phyloP scores from a whole-genome alignment of 1,140 invertebrate genomes.

The Dryas iulia region DNA sequence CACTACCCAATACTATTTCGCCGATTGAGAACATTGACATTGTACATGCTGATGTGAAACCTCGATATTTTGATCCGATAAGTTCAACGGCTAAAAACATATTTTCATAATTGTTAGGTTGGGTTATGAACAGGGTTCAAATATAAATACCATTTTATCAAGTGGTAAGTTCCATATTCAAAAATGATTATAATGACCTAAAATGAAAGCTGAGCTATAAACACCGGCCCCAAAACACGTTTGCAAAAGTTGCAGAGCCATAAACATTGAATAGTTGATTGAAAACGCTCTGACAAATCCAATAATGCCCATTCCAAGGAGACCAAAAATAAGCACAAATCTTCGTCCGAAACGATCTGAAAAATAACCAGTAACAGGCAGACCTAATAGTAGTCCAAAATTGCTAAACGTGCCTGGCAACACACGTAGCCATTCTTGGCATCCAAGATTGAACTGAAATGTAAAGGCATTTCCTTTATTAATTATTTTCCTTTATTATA shows the following conservation, averaged over 20 bases:
- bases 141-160: slow-evolving; percentile 18
- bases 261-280: slow-evolving; percentile 83
- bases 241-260: slow-evolving; percentile 83
- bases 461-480: too few species aligned
- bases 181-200: too few species aligned
- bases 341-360: slow-evolving; percentile 84
- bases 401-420: slow-evolving; percentile 49
- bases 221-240: slow-evolving; percentile 73
- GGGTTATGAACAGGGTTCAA: too few species aligned
- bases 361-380: slow-evolving; percentile 70
- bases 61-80: slow-evolving; percentile 5
- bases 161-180: too few species aligned
- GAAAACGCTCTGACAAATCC: slow-evolving; percentile 85
- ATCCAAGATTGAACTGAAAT: slow-evolving; percentile 56
- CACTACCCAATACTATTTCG: not conserved
- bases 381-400: slow-evolving; percentile 50
- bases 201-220: slow-evolving; percentile 66
- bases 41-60: not conserved
- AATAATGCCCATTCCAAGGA: slow-evolving; percentile 71
- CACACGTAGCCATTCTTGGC: slow-evolving; percentile 53
- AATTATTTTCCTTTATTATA: too few species aligned
- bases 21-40: not conserved
- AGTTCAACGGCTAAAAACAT: not conserved
- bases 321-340: slow-evolving; percentile 82
- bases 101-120: too few species aligned